Evolutionary conservation across 2,113 vertebrate species (phyloP).

Genomic region (Cynocephalus volans): DNA sequence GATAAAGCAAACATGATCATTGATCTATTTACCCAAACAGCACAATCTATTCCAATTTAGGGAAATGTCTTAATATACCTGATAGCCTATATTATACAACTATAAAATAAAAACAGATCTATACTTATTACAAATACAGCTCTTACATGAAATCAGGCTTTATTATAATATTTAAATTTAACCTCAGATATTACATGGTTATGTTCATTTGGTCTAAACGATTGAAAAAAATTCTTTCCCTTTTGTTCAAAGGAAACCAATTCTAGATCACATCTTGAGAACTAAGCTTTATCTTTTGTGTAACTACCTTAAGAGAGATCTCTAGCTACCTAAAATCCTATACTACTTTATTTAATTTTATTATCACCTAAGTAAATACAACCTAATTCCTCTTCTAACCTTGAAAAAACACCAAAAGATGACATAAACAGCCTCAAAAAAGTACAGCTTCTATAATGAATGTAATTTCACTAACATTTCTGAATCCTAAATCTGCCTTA

Average conservation of each 20-base stretch:
- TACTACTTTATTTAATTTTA: neutral
- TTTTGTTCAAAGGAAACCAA: conserved; percentile 6
- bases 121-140: neutral
- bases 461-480: conserved; percentile 24
- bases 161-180: conserved; percentile 42
- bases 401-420: conserved; percentile 34
- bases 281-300: neutral
- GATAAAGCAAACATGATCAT: conserved; percentile 40
- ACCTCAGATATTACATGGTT: neutral
- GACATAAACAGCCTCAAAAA: conserved; percentile 29
- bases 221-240: neutral
- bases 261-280: neutral
- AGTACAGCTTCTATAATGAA: neutral
- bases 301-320: neutral
- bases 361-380: neutral
- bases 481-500: conserved; percentile 45
- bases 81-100: neutral
- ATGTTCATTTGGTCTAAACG: neutral
- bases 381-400: neutral
- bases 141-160: neutral
- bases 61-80: neutral
- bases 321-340: conserved; percentile 31
- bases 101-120: conserved; percentile 45
- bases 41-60: conserved; percentile 18
- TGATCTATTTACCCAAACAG: conserved; percentile 26